Conservation (phyloP, 2,113 vertebrate genomes). For the Himantopus leucocephalus region DNA sequence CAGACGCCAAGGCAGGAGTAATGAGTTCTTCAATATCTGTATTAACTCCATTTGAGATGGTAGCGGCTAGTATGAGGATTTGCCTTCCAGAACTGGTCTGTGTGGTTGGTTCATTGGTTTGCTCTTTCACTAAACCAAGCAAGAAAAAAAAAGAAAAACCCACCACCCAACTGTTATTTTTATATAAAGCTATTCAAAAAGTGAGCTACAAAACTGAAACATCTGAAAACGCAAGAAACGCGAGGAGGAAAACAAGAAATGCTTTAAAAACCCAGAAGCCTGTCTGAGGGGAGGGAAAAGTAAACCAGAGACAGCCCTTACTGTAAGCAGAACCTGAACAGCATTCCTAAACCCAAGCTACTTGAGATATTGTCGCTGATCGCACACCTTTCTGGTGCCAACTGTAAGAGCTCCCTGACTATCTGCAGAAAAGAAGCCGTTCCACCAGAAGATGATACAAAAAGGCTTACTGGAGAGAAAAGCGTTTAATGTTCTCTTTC, state of each 20-base stretch:
- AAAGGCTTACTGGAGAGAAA: not conserved
- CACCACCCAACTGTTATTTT: not conserved
- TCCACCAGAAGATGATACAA: not conserved
- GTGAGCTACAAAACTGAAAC: not conserved
- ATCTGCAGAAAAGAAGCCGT: not conserved
- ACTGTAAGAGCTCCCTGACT: not conserved
- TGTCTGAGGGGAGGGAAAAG: not conserved
- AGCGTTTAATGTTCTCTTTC: not conserved
- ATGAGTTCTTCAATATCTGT: rapidly evolving
- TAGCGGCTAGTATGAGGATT: not conserved
- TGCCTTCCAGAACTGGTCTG: not conserved
- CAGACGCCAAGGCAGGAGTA: not conserved
- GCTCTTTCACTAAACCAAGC: not conserved
- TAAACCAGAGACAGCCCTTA: not conserved
- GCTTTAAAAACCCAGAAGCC: not conserved
- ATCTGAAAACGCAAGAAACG: not conserved
- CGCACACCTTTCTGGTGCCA: too few relatives aligned
- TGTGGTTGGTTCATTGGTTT: not conserved
- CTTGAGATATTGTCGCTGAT: not conserved
- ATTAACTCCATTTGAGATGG: rapidly evolving
- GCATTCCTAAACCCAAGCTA: not conserved
- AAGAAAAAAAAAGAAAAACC: not conserved
- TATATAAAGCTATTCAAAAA: not conserved
- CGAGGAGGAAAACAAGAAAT: not conserved
- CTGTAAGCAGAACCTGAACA: not conserved